A percentile compares a stretch with the other conserved stretches of the same genome.
Conservation (phyloP, 2,113 vertebrate species). For the Elephantulus edwardii region DNA sequence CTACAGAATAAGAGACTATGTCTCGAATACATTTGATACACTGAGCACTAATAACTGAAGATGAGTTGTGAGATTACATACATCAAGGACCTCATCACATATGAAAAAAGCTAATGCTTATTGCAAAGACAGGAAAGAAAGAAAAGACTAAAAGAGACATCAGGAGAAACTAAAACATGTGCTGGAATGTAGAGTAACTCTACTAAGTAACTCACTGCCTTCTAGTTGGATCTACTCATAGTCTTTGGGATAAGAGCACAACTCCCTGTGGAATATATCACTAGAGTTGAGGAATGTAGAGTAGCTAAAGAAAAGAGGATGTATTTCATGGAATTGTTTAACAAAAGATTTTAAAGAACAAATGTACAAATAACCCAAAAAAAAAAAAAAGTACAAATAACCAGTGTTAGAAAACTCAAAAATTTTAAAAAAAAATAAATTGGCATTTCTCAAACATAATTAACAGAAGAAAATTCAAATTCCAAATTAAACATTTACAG, state of each 20-base stretch:
- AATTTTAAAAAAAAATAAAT: too few species aligned
- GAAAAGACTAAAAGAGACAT: neutral
- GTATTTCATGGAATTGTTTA: neutral
- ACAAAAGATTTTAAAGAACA: neutral
- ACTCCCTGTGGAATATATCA: too few species aligned
- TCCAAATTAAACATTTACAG: neutral
- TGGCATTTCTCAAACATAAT: too few species aligned
- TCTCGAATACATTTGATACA: too few species aligned
- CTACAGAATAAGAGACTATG: too few species aligned
- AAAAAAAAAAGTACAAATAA: neutral
- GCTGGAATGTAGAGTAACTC: neutral
- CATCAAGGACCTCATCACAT: neutral
- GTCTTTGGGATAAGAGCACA: too few species aligned
- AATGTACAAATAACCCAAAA: too few species aligned
- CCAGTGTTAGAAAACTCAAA: neutral
- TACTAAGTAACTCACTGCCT: too few species aligned
- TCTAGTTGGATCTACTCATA: too few species aligned
- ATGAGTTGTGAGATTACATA: neutral
- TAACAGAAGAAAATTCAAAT: neutral
- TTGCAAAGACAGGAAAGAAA: neutral
- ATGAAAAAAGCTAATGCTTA: neutral
- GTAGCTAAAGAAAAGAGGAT: neutral
- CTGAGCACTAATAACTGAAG: too few species aligned
- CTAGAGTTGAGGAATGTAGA: neutral
- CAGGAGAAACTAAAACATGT: neutral